Evolutionary conservation across 2,113 vertebrate genomes (phyloP).

Genomic region (Percopsis transmontana): DNA sequence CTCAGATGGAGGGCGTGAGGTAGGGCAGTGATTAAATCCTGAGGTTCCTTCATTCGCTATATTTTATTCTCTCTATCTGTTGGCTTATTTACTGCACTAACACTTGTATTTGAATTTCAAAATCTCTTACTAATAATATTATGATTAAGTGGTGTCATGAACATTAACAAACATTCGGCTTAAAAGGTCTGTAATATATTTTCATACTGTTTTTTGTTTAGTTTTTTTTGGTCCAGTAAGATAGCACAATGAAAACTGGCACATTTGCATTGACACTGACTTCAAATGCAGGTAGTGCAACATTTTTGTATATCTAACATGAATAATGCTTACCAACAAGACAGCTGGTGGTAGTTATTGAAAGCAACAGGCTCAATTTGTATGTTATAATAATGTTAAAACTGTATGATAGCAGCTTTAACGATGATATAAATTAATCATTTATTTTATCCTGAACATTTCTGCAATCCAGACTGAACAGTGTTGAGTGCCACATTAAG

Average conservation of each 20-base stretch:
- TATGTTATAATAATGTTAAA: too few species aligned
- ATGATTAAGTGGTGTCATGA: slow-evolving; percentile 1
- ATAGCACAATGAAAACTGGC: too few species aligned
- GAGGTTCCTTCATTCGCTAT: slow-evolving; percentile 47
- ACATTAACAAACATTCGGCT: not conserved
- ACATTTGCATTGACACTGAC: too few species aligned
- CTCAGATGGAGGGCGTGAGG: slow-evolving; percentile 57
- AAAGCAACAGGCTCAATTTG: too few species aligned
- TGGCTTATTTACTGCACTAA: slow-evolving; percentile 69
- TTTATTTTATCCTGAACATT: not conserved
- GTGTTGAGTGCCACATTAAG: slow-evolving; percentile 9
- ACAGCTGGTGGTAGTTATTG: too few species aligned
- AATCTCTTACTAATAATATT: slow-evolving; percentile 11
- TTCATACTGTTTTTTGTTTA: slow-evolving; percentile 20
- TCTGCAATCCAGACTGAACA: slow-evolving; percentile 21
- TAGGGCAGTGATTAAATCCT: slow-evolving; percentile 58
- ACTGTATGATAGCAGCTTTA: too few species aligned
- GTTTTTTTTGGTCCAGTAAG: slow-evolving; percentile 23
- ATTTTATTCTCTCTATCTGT: slow-evolving; percentile 41
- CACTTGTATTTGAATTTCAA: slow-evolving; percentile 54
- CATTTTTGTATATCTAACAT: too few species aligned
- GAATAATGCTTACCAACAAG: too few species aligned
- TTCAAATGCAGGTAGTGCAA: too few species aligned
- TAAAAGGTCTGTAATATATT: slow-evolving; percentile 15
- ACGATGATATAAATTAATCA: too few species aligned